Evolutionary conservation across 2,888 invertebrate genomes (phyloP).

Genomic region (Epirrhoe alternata): DNA sequence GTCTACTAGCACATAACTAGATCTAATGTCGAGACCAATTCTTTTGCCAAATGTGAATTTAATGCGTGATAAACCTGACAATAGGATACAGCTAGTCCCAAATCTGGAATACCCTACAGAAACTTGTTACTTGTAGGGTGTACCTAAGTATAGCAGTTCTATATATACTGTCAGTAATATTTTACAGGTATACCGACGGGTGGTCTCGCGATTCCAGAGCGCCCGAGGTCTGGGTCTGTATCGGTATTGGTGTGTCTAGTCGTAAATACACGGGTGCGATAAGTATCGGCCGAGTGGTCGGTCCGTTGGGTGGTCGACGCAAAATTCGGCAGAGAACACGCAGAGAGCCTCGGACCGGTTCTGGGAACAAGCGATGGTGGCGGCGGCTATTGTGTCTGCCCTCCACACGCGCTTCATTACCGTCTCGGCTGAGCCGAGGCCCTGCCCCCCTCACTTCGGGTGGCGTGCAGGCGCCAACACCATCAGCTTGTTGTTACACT

Average conservation of each 20-base stretch:
- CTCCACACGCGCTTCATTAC: conserved; percentile 76
- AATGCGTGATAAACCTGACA: neutral
- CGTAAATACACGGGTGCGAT: conserved; percentile 78
- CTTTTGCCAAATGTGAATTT: neutral
- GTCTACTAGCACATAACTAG: neutral
- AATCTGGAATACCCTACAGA: conserved; percentile 20
- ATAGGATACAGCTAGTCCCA: neutral
- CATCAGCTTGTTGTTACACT: conserved; percentile 53
- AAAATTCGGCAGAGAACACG: conserved; percentile 79
- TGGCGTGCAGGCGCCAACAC: conserved; percentile 57
- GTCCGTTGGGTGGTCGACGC: conserved; percentile 82
- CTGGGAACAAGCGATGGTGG: conserved; percentile 74
- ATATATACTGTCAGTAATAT: conserved; percentile 54
- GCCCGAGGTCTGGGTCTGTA: conserved; percentile 58
- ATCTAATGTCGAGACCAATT: neutral
- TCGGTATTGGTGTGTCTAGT: conserved; percentile 70
- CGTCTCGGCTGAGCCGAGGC: conserved; percentile 48
- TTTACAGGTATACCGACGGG: conserved; percentile 57
- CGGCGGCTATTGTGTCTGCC: conserved; percentile 81
- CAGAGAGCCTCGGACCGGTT: conserved; percentile 77
- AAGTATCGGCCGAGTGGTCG: conserved; percentile 72
- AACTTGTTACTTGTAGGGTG: conserved; percentile 43
- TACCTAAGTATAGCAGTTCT: conserved; percentile 7
- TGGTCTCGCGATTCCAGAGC: conserved; percentile 65
- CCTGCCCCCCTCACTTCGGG: conserved; percentile 46